Evolutionary conservation across 1,140 invertebrate genomes (phyloP), one percentile per base, ranked within the genome.

Genomic region (Drosophila tani): DNA sequence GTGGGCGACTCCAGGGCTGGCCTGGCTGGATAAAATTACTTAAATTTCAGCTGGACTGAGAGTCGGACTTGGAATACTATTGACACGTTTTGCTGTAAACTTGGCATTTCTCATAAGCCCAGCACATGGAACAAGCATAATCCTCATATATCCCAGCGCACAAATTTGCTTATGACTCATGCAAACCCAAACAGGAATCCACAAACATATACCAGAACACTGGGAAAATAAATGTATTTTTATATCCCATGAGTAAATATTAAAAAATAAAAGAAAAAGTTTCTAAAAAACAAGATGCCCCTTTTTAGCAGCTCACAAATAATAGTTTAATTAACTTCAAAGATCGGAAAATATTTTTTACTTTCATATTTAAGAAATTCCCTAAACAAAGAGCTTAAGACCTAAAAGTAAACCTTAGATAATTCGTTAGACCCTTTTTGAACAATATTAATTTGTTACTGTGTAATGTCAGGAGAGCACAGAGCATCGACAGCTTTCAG

Each of bases 41-140:
- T 81, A 76, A 88, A 85, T 77, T 85, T 90, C 78, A 75, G 45
- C 46, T 68, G 60, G 66, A 75, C 41, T 62, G 46, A 50, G 56
- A 79, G 53, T 74, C 65, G 69, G 57, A 84, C 66, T 78, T 46
- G 49, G 49, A 38, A 66, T 71, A 74, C 78, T 88, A 90, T 90
- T 88, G 85, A 88, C 85, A 90, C 85, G 79, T 88, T 88, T 90
- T 73, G 84, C 63, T 84, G 84, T 87, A 81, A 81, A 85, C 56
- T 90, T 82, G 81, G 79, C 78, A 79, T 69, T 76, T 75, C 65
- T 84, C 84, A 88, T 82, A 88, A 88, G 85, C 78, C 78, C 78
- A 73, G 62, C 70, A 65, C 85, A 90, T 73, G 82, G 75, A 79
- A 77, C 85, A 90, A 70, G 79, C 79, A 82, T 90, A 90, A 90